Evolutionary conservation across 2,888 invertebrate species (phyloP).

Genomic region (Apamea anceps): DNA sequence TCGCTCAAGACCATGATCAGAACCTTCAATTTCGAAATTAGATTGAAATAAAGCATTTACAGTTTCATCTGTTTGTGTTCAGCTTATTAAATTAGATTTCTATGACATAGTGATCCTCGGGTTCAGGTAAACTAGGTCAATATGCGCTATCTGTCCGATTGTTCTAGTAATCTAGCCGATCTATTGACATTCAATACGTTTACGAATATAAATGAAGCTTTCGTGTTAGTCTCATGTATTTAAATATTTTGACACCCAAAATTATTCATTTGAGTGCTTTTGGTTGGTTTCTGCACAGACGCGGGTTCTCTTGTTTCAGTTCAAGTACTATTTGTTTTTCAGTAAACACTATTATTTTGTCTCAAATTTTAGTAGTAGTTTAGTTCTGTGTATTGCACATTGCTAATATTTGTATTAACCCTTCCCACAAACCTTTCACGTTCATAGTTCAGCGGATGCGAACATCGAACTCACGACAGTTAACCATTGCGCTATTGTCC

Average conservation of each 20-base stretch:
- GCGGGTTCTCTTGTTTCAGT: constrained; percentile 10
- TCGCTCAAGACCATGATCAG: background rate
- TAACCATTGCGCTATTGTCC: background rate
- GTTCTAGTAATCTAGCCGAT: constrained; percentile 19
- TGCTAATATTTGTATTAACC: background rate
- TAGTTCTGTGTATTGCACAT: background rate
- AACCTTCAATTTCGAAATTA: background rate
- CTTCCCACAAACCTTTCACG: background rate
- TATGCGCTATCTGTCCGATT: constrained; percentile 26
- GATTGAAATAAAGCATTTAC: constrained; percentile 7
- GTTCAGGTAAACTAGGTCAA: constrained; percentile 3
- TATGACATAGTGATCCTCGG: constrained; percentile 6
- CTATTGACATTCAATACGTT: constrained; percentile 47
- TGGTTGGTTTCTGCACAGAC: background rate
- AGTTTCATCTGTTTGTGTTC: background rate
- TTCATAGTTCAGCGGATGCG: background rate
- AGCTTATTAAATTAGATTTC: constrained; percentile 15
- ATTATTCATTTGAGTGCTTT: constrained; percentile 5
- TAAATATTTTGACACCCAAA: constrained; percentile 41
- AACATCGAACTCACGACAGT: constrained; percentile 2
- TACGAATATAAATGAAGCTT: constrained; percentile 28
- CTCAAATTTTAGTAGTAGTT: background rate
- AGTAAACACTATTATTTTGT: background rate
- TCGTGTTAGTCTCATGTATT: constrained; percentile 31
- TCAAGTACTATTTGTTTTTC: background rate